Percentiles rank a stretch among this genome's conserved stretches.
Evolutionary conservation across 2,888 invertebrate genomes (phyloP).

Genomic region (Hemicrepidius hirtus): DNA sequence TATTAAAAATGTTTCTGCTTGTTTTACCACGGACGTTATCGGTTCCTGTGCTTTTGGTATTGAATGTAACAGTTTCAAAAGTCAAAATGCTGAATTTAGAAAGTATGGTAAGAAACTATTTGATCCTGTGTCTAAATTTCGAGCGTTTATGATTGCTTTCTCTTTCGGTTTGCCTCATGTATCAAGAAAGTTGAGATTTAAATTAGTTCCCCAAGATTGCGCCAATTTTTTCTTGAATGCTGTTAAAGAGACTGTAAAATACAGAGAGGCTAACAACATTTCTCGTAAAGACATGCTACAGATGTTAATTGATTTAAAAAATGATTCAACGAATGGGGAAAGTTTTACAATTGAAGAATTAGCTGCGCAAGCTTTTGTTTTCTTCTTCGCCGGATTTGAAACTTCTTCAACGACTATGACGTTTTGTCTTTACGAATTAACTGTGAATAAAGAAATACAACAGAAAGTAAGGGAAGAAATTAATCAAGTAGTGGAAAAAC

Average conservation of each 20-base stretch:
- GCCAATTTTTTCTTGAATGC: conserved; percentile 58
- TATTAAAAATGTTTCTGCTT: conserved; percentile 73
- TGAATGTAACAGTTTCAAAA: conserved; percentile 74
- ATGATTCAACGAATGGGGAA: not conserved
- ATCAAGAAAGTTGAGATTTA: conserved; percentile 45
- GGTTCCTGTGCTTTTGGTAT: conserved; percentile 77
- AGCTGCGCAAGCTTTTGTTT: conserved; percentile 75
- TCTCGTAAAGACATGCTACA: conserved; percentile 68
- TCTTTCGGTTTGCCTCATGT: conserved; percentile 64
- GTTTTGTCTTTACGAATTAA: conserved; percentile 75
- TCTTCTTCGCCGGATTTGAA: conserved; percentile 79
- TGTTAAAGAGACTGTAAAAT: conserved; percentile 57
- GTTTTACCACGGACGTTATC: conserved; percentile 77
- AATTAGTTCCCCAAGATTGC: conserved; percentile 52
- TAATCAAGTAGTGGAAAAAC: conserved; percentile 67
- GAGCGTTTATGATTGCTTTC: not conserved
- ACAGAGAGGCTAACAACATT: conserved; percentile 54
- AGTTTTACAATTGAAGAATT: conserved; percentile 72
- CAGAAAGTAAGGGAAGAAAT: conserved; percentile 73
- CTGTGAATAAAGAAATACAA: conserved; percentile 74
- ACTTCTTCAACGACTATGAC: conserved; percentile 78
- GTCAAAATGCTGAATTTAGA: conserved; percentile 72
- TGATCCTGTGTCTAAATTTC: conserved; percentile 3
- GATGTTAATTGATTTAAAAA: conserved; percentile 62
- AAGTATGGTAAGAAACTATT: conserved; percentile 55